A percentile compares a stretch with the other conserved stretches of the same genome.
Evolutionary conservation across 2,113 vertebrate genomes (phyloP).

Genomic region (Notarius quadriscutis): DNA sequence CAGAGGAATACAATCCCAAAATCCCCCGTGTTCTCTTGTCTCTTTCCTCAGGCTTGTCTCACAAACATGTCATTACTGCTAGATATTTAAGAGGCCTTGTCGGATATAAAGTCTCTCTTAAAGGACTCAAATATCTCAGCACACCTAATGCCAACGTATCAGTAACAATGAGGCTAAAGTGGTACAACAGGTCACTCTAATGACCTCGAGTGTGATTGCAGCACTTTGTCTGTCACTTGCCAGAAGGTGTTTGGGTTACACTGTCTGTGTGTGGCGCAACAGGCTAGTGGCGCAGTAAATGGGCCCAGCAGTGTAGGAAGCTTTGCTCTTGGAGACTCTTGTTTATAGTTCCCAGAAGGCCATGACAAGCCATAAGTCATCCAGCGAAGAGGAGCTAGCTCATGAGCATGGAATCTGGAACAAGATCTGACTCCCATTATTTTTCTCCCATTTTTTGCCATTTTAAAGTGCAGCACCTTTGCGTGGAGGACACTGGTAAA

Average conservation of each 20-base stretch:
- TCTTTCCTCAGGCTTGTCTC: constrained; percentile 29
- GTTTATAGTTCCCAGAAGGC: constrained; percentile 67
- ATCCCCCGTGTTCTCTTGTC: constrained; percentile 23
- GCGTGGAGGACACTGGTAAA: constrained; percentile 57
- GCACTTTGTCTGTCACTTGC: constrained; percentile 31
- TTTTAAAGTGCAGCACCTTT: constrained; percentile 38
- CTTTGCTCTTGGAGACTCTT: constrained; percentile 49
- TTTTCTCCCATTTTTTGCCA: constrained; percentile 24
- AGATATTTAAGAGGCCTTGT: constrained; percentile 39
- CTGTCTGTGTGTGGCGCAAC: constrained; percentile 53
- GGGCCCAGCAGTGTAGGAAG: constrained; percentile 61
- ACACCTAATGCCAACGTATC: constrained; percentile 34
- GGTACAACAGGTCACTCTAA: constrained; percentile 32
- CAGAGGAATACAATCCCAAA: constrained; percentile 25
- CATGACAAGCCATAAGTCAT: constrained; percentile 67
- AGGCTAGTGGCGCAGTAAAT: constrained; percentile 50
- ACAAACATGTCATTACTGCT: constrained; percentile 38
- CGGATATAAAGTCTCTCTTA: constrained; percentile 22
- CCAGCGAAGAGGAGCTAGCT: constrained; percentile 58
- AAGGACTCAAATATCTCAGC: constrained; percentile 37
- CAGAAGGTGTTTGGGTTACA: constrained; percentile 69
- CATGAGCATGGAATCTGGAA: constrained; percentile 65
- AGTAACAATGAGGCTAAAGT: constrained; percentile 25
- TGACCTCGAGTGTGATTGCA: constrained; percentile 33
- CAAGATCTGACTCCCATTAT: constrained; percentile 16